Conservation (phyloP, 2,888 invertebrate species). For the Mylabris sibirica region DNA sequence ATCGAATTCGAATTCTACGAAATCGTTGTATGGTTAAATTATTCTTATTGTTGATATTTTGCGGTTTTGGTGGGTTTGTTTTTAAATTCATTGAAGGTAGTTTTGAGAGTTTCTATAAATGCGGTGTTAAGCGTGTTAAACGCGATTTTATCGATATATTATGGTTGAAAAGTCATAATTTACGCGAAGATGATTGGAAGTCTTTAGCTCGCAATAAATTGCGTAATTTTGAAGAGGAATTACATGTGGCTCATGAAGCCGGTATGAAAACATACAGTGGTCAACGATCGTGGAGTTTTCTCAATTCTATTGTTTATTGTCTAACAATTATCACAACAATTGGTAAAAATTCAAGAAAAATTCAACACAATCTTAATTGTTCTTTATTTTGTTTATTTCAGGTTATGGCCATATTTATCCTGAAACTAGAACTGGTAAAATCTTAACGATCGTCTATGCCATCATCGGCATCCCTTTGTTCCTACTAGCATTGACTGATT, state of each 20-base stretch:
- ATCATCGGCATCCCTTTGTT: slow-evolving; percentile 96
- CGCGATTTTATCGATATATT: slow-evolving; percentile 84
- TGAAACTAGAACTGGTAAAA: slow-evolving; percentile 83
- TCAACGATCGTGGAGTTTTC: slow-evolving; percentile 85
- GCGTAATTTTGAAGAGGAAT: slow-evolving; percentile 84
- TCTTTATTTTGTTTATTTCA: no score
- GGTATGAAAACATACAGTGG: slow-evolving; percentile 86
- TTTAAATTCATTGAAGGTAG: slow-evolving; percentile 86
- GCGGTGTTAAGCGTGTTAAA: slow-evolving; percentile 85
- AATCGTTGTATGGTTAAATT: slow-evolving; percentile 75
- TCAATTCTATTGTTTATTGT: slow-evolving; percentile 86
- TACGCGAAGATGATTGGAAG: slow-evolving; percentile 91
- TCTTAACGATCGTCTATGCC: slow-evolving; percentile 92
- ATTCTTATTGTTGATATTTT: slow-evolving; percentile 74
- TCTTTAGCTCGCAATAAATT: slow-evolving; percentile 81
- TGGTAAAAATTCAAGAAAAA: slow-evolving; percentile 66
- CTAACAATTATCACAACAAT: slow-evolving; percentile 88
- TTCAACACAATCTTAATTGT: background rate
- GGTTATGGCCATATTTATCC: slow-evolving; percentile 98
- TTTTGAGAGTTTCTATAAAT: slow-evolving; percentile 86
- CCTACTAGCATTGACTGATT: slow-evolving; percentile 91
- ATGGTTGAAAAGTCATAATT: slow-evolving; percentile 82
- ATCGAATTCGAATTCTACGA: slow-evolving; percentile 65
- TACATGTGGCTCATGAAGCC: slow-evolving; percentile 83
- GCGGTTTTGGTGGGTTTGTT: slow-evolving; percentile 78